A percentile compares a stretch with the other conserved stretches of the same genome.
phyloP scores from a whole-genome alignment of 2,888 invertebrate genomes.

The Ferdinandea cuprea region DNA sequence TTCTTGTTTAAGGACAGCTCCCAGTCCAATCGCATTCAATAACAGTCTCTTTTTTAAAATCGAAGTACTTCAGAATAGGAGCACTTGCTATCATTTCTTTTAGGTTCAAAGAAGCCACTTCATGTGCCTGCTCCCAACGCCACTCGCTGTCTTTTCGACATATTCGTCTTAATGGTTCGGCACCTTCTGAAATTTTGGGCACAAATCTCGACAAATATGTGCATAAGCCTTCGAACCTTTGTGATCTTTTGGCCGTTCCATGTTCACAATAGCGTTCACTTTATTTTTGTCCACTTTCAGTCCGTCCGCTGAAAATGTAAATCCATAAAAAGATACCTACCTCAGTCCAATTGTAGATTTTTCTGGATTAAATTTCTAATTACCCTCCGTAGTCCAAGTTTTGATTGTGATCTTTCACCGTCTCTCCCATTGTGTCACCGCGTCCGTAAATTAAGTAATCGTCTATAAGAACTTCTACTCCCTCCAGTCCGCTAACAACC shows the following conservation, averaged over 20 bases:
- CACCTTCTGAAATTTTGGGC: constrained; percentile 2
- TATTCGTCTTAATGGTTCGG: constrained; percentile 8
- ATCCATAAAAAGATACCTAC: constrained; percentile 6
- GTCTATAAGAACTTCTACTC: constrained; percentile 21
- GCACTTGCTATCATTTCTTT: background rate
- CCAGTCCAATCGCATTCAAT: constrained; percentile 30
- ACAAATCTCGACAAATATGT: constrained; percentile 15
- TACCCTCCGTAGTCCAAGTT: background rate
- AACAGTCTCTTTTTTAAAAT: constrained; percentile 3
- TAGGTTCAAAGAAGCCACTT: background rate
- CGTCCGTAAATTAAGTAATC: constrained; percentile 10
- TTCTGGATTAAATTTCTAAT: background rate
- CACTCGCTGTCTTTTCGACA: constrained; percentile 5
- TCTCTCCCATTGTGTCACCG: constrained; percentile 13
- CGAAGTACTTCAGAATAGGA: constrained; percentile 11
- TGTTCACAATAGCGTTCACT: constrained; percentile 9
- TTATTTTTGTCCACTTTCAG: constrained; percentile 12
- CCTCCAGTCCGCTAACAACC: background rate
- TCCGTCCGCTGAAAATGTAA: constrained; percentile 13
- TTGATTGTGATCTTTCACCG: constrained; percentile 15
- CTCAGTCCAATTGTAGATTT: constrained; percentile 1
- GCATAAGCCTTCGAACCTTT: constrained; percentile 24
- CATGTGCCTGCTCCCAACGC: constrained; percentile 12
- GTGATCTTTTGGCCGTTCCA: constrained; percentile 9
- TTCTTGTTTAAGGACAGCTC: constrained; percentile 2